Base-by-base conservation (phyloP, 1,140 invertebrate species). In the Matsumurasca onukii region DNA sequence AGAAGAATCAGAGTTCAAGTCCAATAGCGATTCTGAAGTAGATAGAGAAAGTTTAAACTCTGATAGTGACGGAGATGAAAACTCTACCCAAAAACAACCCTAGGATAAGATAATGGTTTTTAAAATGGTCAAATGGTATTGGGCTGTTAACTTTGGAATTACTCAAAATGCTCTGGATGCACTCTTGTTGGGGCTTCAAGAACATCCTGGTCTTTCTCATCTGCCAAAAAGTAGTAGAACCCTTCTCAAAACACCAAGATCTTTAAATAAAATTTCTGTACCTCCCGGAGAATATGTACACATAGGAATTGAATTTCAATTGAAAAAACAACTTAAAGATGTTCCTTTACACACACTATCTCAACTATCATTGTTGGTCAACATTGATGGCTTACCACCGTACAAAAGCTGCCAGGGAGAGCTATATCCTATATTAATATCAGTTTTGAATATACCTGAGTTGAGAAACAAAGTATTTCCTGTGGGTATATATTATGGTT, bases 321-420 rank as follows among this genome's bases (percentile, higher is more conserved):
- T 66, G 13, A 48, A 29, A 48, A 48, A 45, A 66, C 22, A 49
- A 25, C 20, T 66, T 9, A 13, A 31, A 48, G 51, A 22, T 66
- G 15, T 49, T 15, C 22, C 64, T 22, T 20, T 39, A 22, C 2
- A 20, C 27, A 20, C 29, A 9, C 3, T 66, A n/a, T 39, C 12
- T 3, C 12, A 49, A 9, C 12, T 66, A 39, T n/a, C 22, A 24
- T 17, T 48, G n/a, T 13, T 66, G 5, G 39, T 49, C 12, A 66
- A 66, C 25, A 51, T 66, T 45, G 34, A 66, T 17, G 64, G 64
- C n/a, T 49, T 66, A 48, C 64, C 64, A 31, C 64, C 25, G 2
- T 66, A 22, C 20, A 66, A 66, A 29, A 66, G 64, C 29, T 22
- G 31, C 39, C 31, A 39, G 25, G 34, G 31, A 22, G 34, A 66